Base-by-base conservation (phyloP, 1,140 invertebrate genomes). In the Manduca sexta region DNA sequence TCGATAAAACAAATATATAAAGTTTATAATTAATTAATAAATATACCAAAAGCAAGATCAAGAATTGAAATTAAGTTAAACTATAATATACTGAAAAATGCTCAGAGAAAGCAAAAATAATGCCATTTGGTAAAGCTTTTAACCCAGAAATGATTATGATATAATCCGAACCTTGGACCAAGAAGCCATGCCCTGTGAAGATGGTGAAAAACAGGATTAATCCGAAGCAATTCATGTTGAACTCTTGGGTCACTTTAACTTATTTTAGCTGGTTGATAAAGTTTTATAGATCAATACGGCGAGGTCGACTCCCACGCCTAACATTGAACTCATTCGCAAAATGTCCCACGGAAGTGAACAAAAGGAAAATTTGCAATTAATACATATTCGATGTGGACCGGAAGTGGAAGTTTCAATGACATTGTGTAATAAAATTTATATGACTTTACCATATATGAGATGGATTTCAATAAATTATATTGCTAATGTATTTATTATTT, bases 231-330 rank as follows among this genome's bases (percentile, higher is more conserved):
- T 52, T 52, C 74, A 82, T 82, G 51, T 64, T 78, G 33, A 48
- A 43, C 37, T 37, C 51, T 56, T 56, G 44, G 35, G 37, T 52
- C 41, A 47, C 50, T 68, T 62, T 66, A 50, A 33, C 42, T 56
- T 64, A 46, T 55, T 74, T 67, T 57, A 60, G 21, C 55, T 30
- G 45, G 43, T 49, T 49, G 56, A 63, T 70, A 45, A 48, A 39
- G 52, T 69, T 79, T 75, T 79, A 77, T 79, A 80, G 63, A 52
- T 62, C 57, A 59, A 49, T 39, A 37, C 61, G 72, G 41, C 66
- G 73, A 79, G 75, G 76, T 62, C 70, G 45, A 50, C 51, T 57
- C 78, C 76, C 70, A 79, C 74, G 60, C 69, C 29, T 34, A 54
- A 56, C 61, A 68, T 69, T 69, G 57, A 60, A 43, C 14, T 53